These are phyloP conservation scores for Meghimatium bilineatum DNA, from an alignment of 2,888 invertebrate species.

Conservation along the genomic window DNA sequence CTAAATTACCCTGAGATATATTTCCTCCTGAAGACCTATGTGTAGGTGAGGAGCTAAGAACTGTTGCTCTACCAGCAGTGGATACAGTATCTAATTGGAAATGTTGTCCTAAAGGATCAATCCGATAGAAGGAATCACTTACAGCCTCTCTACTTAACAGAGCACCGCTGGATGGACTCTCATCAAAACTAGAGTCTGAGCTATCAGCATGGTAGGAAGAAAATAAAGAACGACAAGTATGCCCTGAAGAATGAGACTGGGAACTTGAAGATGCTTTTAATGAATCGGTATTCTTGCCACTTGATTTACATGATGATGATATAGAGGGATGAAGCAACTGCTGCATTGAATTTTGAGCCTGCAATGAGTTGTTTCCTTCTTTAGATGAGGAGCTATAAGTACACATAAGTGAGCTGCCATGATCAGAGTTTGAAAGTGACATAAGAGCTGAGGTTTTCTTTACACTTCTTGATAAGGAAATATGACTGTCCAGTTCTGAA, in stretches of 20 bases:
- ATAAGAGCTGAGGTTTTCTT: not conserved
- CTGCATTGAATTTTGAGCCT: not conserved
- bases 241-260: constrained; percentile 12
- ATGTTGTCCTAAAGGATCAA: constrained; percentile 25
- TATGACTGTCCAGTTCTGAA: not conserved
- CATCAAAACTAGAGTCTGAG: constrained; percentile 47
- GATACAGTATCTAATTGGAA: constrained; percentile 27
- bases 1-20: not conserved
- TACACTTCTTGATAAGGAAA: not conserved
- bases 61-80: not conserved
- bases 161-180: not conserved
- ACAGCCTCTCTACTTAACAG: constrained; percentile 31
- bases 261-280: constrained; percentile 15
- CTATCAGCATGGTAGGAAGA: constrained; percentile 30
- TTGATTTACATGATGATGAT: not conserved
- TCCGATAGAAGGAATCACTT: constrained; percentile 27
- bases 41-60: not conserved
- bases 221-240: not conserved
- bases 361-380: not conserved
- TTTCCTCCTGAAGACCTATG: constrained; percentile 5
- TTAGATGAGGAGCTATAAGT: not conserved
- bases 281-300: not conserved
- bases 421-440: not conserved
- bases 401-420: not conserved
- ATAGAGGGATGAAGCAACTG: not conserved